Conservation (phyloP, 2,888 invertebrate species). For the Cecidostiba fungosa region DNA sequence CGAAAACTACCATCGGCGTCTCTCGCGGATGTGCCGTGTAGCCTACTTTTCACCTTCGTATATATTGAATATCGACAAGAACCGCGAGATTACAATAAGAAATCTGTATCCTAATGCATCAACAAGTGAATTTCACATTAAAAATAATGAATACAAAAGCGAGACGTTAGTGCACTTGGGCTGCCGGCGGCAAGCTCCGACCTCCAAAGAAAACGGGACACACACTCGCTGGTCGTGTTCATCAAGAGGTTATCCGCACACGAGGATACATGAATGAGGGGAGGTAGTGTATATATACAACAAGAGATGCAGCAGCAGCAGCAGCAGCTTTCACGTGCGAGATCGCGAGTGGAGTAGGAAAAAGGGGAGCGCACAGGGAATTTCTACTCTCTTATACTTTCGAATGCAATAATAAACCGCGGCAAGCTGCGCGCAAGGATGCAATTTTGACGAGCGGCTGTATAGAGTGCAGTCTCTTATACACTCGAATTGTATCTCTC, state of each 20-base stretch:
- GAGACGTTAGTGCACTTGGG: not conserved
- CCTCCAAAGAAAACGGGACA: conserved; percentile 18
- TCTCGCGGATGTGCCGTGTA: conserved; percentile 13
- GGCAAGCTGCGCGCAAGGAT: conserved; percentile 16
- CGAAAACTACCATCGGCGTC: conserved; percentile 28
- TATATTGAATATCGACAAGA: not conserved
- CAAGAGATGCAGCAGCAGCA: not conserved
- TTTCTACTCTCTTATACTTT: conserved; percentile 47
- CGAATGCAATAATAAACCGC: conserved; percentile 37
- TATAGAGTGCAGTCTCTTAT: not conserved
- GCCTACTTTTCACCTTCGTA: not conserved
- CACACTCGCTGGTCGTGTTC: not conserved
- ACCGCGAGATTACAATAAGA: not conserved
- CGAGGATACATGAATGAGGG: conserved; percentile 24
- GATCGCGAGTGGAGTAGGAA: conserved; percentile 6
- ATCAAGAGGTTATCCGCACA: not conserved
- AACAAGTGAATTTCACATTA: not conserved
- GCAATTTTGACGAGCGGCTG: conserved; percentile 39
- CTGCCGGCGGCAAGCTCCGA: conserved; percentile 26
- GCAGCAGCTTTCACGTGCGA: conserved; percentile 38
- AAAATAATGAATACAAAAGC: too few relatives aligned
- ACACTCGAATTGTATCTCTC: not conserved
- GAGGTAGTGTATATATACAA: not conserved
- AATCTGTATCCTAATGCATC: not conserved
- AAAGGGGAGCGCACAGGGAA: conserved; percentile 19